Evolutionary conservation across 2,888 invertebrate genomes (phyloP), one percentile per base, ranked within the genome.

Genomic region (Dolichomitus sp.): DNA sequence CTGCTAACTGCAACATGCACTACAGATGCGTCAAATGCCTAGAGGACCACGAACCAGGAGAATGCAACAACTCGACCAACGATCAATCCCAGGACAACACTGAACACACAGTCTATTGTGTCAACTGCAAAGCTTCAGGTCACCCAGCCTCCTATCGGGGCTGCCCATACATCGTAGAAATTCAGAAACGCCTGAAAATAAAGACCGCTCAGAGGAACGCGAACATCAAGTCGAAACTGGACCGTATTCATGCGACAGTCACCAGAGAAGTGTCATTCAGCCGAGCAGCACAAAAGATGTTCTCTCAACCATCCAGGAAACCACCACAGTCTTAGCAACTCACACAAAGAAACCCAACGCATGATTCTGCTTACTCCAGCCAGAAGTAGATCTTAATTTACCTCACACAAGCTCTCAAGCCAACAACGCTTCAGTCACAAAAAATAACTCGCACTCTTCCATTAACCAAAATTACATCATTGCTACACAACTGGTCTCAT

Each of bases 21-120:
- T 69, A 48, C 45, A 59, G 76, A 2, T 68, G 76, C 12, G 61
- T 77, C 0, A 77, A 77, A 17, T 77, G 61, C 12, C 57, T 40
- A 11, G 40, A 52, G 0, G 30, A 23, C 11, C 76, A 77, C 23
- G 33, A 4, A 4, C 69, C 69, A 0, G 61, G 69, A 0, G 7
- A 77, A 40, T 77, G 76, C 33, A 57, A 57, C 2, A 57, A 33
- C 57, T 4, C 6, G 4, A 57, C 27, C n/a, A 6, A 33, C 33
- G 2, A 12, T 0, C 0, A 12, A n/a, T 1, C 57, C n/a, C 50
- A 6, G 7, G 33, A n/a, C 1, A n/a, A 57, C 6, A n/a, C 3
- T n/a, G 30, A 27, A 0, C 33, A 33, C 30, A 4, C 57, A 33
- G 57, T 57, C 4, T 57, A 57, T n/a, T 57, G 57, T 14, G 57